Base-by-base conservation (phyloP, 2,113 vertebrate genomes). In the Dromiciops gliroides region DNA sequence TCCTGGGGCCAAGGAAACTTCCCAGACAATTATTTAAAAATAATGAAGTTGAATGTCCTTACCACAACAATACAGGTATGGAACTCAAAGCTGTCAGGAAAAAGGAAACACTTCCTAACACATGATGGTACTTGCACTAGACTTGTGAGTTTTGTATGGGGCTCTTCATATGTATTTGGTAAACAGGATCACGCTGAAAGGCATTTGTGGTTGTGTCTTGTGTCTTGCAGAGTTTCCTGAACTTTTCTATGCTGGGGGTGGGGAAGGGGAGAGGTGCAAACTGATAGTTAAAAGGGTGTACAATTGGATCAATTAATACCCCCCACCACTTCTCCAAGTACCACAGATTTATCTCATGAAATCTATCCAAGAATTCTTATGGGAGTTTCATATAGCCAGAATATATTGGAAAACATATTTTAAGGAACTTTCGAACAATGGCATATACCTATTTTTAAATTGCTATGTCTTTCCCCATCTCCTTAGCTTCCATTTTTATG, bases 1-100 rank as follows among this genome's bases (percentile, higher is more conserved):
- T 44, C 7, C 67, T 83, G 67, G n/a, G 67, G 19, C 16, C n/a
- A 44, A 92, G 60, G 75, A 98, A 96, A 50, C 16, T 50, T 44
- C 89, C 53, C 44, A 95, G 28, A 67, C 51, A 94, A 28, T 31
- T 48, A 48, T 88, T 22, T 14, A 50, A 49, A 50, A 0, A 51
- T 90, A 48, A 44, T 0, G 16, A 90, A 90, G 50, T 94, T 28
- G 89, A 44, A 53, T 67, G 37, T 91, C 16, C 44, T 91, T 22
- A 8, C 8, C 12, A 4, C 1, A 0, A 0, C 19, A 48, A 3
- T 50, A 50, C 75, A 0, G 23, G 56, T 60, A 60, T 92, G 2
- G 12, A 91, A 50, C 9, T 50, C 6, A 89, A 90, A 2, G 67
- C 0, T 24, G 89, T 75, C 56, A 51, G 26, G 19, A 83, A 11